Conservation (phyloP, 2,888 invertebrate species). For the Helleia helle region DNA sequence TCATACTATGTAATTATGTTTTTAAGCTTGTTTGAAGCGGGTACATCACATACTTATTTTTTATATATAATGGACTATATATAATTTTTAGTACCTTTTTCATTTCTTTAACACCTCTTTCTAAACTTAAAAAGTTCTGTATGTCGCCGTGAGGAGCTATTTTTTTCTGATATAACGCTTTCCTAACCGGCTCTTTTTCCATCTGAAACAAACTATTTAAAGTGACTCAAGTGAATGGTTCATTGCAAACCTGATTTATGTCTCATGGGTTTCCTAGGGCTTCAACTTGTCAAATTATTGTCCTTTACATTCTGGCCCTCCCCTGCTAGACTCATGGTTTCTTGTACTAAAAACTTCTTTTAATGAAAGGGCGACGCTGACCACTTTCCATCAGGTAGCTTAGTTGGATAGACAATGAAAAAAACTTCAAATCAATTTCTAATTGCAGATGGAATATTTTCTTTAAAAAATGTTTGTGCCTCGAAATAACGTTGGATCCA, state of each 20-base stretch:
- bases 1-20: too few species aligned
- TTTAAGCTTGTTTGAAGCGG: too few species aligned
- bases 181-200: constrained; percentile 64
- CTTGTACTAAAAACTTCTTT: too few species aligned
- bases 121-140: constrained; percentile 68
- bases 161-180: constrained; percentile 75
- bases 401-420: background rate
- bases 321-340: too few species aligned
- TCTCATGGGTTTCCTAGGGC: background rate
- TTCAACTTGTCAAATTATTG: background rate
- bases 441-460: too few species aligned
- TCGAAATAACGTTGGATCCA: constrained; percentile 80
- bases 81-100: constrained; percentile 39
- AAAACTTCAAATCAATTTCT: too few species aligned
- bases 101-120: constrained; percentile 73
- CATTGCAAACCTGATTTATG: background rate
- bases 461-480: too few species aligned
- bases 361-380: too few species aligned
- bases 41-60: too few species aligned
- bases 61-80: background rate
- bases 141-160: constrained; percentile 72
- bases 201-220: constrained; percentile 36
- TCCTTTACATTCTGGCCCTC: too few species aligned
- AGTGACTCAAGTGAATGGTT: background rate
- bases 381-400: too few species aligned